phyloP scores from a whole-genome alignment of 2,797 vertebrate genomes.

The Lithobates sylvaticus region DNA sequence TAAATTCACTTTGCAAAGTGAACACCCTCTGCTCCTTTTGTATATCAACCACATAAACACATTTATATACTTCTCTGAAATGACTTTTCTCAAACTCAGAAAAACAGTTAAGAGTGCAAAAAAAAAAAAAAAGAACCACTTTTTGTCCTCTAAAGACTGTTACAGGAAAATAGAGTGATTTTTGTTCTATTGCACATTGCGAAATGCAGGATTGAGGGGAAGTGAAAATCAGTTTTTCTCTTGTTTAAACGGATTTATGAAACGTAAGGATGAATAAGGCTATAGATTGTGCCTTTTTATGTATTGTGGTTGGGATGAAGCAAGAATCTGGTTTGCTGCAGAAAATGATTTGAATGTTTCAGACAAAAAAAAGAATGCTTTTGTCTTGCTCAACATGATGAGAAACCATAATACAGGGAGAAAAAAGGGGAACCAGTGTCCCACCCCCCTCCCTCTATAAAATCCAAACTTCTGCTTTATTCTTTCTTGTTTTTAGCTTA shows the following conservation, averaged over 20 bases:
- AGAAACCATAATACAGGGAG: conserved; percentile 7
- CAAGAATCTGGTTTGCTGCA: conserved; percentile 58
- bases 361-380: not conserved
- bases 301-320: conserved; percentile 60
- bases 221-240: conserved; percentile 75
- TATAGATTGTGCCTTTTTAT: conserved; percentile 50
- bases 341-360: conserved; percentile 26
- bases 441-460: not conserved
- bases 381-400: conserved; percentile 32
- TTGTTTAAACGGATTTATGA: conserved; percentile 73
- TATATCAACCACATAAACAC: no score
- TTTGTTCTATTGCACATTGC: conserved; percentile 65
- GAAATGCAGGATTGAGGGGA: conserved; percentile 75
- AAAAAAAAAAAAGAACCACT: not conserved
- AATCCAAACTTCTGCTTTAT: conserved; percentile 40
- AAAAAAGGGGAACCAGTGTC: conserved; percentile 14
- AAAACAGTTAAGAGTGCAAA: not conserved
- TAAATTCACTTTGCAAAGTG: no score
- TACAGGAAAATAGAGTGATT: conserved; percentile 31
- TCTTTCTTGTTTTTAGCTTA: not conserved
- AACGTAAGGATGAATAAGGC: conserved; percentile 59
- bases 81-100: no score
- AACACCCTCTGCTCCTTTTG: no score
- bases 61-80: no score
- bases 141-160: conserved; percentile 11